These are phyloP conservation scores for Oxyruncus cristatus DNA, from an alignment of 2,113 vertebrate species.

Conservation along the genomic window DNA sequence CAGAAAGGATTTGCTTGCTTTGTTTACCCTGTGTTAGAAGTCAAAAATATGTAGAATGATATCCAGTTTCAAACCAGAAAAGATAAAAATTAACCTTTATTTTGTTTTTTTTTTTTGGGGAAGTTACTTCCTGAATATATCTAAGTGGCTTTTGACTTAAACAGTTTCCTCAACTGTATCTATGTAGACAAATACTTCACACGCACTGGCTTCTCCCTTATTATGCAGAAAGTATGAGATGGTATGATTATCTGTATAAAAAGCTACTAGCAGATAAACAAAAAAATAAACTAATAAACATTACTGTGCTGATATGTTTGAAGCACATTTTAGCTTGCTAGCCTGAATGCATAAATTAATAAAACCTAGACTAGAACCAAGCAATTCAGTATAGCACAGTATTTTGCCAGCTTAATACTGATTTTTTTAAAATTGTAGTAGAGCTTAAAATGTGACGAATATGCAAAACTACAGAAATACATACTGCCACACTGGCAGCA, in stretches of 20 bases:
- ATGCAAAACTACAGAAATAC: neutral
- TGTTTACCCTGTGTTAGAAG: neutral
- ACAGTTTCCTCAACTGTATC: conserved; percentile 19
- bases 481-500: neutral
- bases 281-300: neutral
- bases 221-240: conserved; percentile 26
- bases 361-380: conserved; percentile 27
- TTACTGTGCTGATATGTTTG: conserved; percentile 13
- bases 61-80: neutral
- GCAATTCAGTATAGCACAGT: neutral
- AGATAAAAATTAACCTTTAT: conserved; percentile 28
- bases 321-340: conserved; percentile 11
- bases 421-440: neutral
- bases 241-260: neutral
- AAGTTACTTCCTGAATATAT: conserved; percentile 9
- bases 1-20: neutral
- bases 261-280: neutral
- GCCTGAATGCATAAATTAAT: conserved; percentile 10
- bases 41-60: neutral
- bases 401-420: neutral
- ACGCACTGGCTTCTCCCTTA: conserved; percentile 36
- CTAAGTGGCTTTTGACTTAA: neutral
- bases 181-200: conserved; percentile 25
- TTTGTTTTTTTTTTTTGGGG: neutral
- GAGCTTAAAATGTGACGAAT: neutral